phyloP scores from a whole-genome alignment of 2,888 invertebrate genomes.

The Cantharis nigra region DNA sequence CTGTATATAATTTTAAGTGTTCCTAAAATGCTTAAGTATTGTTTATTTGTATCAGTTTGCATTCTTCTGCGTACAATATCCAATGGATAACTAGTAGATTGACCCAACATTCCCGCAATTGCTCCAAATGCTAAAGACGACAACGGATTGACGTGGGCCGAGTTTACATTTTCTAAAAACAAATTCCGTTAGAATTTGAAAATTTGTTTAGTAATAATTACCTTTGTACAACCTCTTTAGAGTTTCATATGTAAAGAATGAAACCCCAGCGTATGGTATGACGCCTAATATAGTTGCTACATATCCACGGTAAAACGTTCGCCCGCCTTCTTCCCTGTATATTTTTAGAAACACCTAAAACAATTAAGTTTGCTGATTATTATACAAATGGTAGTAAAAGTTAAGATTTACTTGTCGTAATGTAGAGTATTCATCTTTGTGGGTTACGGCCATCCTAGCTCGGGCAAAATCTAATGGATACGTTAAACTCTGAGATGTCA shows the following conservation, averaged over 20 bases:
- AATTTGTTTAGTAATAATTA: conserved; percentile 49
- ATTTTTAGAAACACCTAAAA: conserved; percentile 62
- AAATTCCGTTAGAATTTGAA: conserved; percentile 29
- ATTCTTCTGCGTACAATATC: conserved; percentile 80
- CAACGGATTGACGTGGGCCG: conserved; percentile 53
- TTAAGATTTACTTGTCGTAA: conserved; percentile 58
- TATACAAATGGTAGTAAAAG: background rate
- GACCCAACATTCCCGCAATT: conserved; percentile 89
- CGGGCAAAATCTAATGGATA: conserved; percentile 97
- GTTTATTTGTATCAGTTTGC: conserved; percentile 63
- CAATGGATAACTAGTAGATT: conserved; percentile 94
- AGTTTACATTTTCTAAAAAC: background rate
- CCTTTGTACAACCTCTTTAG: conserved; percentile 81
- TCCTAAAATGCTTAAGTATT: conserved; percentile 66
- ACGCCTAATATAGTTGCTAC: conserved; percentile 91
- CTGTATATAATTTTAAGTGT: conserved; percentile 73
- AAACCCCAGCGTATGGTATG: conserved; percentile 95
- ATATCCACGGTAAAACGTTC: conserved; percentile 83
- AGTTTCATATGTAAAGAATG: conserved; percentile 96
- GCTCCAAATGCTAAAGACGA: conserved; percentile 84
- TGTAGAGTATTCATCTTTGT: conserved; percentile 71
- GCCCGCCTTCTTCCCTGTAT: conserved; percentile 75
- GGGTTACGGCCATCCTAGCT: conserved; percentile 96
- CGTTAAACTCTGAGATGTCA: conserved; percentile 91
- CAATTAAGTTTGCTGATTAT: conserved; percentile 11